phyloP scores from a whole-genome alignment of 2,113 vertebrate genomes.

The Cavia aperea region DNA sequence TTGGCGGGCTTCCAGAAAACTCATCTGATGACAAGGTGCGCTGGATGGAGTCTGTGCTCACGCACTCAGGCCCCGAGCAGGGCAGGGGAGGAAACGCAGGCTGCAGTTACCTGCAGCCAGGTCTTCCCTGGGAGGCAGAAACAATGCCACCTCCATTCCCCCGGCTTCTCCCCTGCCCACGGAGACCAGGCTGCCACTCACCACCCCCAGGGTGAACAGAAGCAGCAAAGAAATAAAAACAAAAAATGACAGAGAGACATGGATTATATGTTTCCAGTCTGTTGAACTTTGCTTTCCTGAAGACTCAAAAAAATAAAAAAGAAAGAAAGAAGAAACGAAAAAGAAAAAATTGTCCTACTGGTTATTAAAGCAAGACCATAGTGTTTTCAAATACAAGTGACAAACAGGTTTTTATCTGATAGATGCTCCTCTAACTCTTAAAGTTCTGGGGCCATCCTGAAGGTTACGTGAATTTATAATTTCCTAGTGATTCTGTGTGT shows the following conservation, averaged over 20 bases:
- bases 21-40: conserved; percentile 54
- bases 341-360: conserved; percentile 67
- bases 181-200: conserved; percentile 35
- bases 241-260: conserved; percentile 49
- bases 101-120: background rate
- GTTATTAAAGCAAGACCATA: conserved; percentile 70
- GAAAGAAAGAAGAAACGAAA: background rate
- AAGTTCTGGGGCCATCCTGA: conserved; percentile 57
- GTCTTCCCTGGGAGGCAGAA: conserved; percentile 22
- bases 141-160: background rate
- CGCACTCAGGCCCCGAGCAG: background rate
- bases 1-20: conserved; percentile 59
- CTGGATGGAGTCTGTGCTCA: conserved; percentile 56
- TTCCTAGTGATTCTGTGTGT: background rate
- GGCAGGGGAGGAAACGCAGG: background rate
- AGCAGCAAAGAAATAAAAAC: background rate
- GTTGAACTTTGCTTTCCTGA: conserved; percentile 59
- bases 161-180: background rate
- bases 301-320: conserved; percentile 6
- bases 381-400: conserved; percentile 61
- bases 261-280: conserved; percentile 73
- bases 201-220: conserved; percentile 54
- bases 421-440: conserved; percentile 59
- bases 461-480: conserved; percentile 1
- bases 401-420: conserved; percentile 36